Percentiles rank a stretch among this genome's conserved stretches.
phyloP scores from a whole-genome alignment of 2,888 invertebrate genomes.

The Chymomyza fuscimana region DNA sequence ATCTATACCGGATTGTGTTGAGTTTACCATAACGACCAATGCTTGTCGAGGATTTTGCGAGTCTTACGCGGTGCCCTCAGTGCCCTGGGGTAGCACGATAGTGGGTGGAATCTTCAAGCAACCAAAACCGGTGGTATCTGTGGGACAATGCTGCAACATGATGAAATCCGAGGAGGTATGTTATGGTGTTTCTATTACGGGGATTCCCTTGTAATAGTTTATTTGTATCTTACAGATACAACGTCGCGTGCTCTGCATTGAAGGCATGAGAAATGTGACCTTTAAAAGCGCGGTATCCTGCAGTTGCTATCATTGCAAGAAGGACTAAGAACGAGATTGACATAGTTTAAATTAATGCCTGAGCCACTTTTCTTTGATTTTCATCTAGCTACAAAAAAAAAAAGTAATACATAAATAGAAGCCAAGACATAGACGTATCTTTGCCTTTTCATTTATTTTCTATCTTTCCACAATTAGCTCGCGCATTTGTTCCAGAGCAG shows the following conservation, averaged over 20 bases:
- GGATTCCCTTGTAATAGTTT: background rate
- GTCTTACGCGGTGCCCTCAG: conserved; percentile 91
- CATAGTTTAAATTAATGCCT: conserved; percentile 27
- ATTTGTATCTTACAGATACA: conserved; percentile 82
- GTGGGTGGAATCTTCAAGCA: conserved; percentile 76
- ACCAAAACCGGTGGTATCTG: conserved; percentile 86
- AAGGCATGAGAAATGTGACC: conserved; percentile 87
- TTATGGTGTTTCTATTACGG: background rate
- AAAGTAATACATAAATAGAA: background rate
- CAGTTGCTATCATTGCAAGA: conserved; percentile 92
- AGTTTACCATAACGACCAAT: conserved; percentile 91
- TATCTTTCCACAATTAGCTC: conserved; percentile 84
- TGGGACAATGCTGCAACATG: conserved; percentile 94
- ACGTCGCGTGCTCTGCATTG: conserved; percentile 88
- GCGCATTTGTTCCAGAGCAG: too few species aligned
- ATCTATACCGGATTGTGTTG: conserved; percentile 90
- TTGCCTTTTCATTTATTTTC: conserved; percentile 79
- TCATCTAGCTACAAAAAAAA: conserved; percentile 17
- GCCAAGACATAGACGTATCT: conserved; percentile 1
- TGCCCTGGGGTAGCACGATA: conserved; percentile 69
- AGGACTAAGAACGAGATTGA: conserved; percentile 76
- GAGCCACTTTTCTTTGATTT: conserved; percentile 44
- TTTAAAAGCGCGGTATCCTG: conserved; percentile 92
- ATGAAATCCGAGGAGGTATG: conserved; percentile 91
- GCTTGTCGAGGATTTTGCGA: conserved; percentile 93